Evolutionary conservation across 2,888 invertebrate genomes (phyloP).

Genomic region (Drosophila paranaensis): DNA sequence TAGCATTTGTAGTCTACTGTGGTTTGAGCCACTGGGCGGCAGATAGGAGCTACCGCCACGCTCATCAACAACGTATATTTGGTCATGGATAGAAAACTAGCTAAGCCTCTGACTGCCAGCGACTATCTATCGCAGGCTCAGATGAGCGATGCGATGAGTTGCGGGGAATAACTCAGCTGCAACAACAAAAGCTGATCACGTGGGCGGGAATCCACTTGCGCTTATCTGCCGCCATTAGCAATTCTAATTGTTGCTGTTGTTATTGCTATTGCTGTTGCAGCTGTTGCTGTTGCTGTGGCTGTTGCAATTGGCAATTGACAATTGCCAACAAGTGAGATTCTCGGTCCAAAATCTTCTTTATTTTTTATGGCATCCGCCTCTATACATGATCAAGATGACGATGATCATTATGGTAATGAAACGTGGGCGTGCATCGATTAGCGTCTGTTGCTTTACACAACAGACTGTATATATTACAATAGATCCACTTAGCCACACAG

Average conservation of each 20-base stretch:
- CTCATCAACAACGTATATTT: constrained; percentile 55
- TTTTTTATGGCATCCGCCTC: constrained; percentile 66
- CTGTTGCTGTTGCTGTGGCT: constrained; percentile 21
- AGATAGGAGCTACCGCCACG: constrained; percentile 7
- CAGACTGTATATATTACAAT: constrained; percentile 61
- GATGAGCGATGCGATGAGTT: constrained; percentile 2
- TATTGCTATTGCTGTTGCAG: constrained; percentile 52
- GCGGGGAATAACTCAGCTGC: neutral
- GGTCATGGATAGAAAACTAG: constrained; percentile 67
- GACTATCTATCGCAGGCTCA: constrained; percentile 31
- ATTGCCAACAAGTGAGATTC: constrained; percentile 60
- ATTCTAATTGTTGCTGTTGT: constrained; percentile 66
- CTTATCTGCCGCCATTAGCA: constrained; percentile 65
- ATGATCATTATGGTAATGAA: constrained; percentile 26
- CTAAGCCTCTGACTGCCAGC: constrained; percentile 2
- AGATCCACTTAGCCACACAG: constrained; percentile 25
- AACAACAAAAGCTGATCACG: constrained; percentile 24
- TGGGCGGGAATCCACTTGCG: constrained; percentile 50
- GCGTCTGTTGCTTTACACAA: constrained; percentile 36
- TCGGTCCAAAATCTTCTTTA: constrained; percentile 73
- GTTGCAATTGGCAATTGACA: constrained; percentile 43
- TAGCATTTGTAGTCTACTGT: constrained; percentile 25
- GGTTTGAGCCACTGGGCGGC: constrained; percentile 72
- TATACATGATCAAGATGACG: constrained; percentile 21
- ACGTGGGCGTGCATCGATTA: constrained; percentile 81